These are phyloP conservation scores for Panagrolaimus sp. DNA, from an alignment of 1,140 invertebrate species.

Conservation along the genomic window DNA sequence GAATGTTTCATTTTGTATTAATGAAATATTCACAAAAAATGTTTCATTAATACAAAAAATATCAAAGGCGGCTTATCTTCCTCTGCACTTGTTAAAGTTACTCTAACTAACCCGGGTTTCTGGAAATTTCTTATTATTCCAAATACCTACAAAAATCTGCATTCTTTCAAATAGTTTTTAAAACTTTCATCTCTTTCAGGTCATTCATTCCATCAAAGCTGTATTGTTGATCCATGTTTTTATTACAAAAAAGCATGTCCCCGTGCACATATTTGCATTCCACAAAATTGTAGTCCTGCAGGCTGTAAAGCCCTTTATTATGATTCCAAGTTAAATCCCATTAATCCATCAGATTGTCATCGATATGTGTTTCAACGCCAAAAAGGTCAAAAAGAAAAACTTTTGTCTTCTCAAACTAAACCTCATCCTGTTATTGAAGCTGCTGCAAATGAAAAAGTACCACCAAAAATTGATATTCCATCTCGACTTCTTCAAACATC, in stretches of 20 bases:
- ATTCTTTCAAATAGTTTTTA: too few relatives aligned
- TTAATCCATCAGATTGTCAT: neutral
- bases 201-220: neutral
- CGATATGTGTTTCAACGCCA: neutral
- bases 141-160: too few relatives aligned
- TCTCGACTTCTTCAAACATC: neutral
- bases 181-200: neutral
- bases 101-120: too few relatives aligned
- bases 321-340: neutral
- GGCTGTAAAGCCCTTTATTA: conserved; percentile 8
- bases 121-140: too few relatives aligned
- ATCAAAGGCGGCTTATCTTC: too few relatives aligned
- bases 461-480: neutral
- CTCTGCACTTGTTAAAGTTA: too few relatives aligned
- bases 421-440: too few relatives aligned
- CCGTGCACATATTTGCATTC: neutral
- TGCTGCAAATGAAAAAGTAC: neutral
- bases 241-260: neutral
- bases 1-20: too few relatives aligned
- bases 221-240: neutral
- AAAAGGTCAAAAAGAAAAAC: neutral
- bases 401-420: neutral
- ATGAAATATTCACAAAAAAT: too few relatives aligned
- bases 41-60: too few relatives aligned
- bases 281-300: neutral